These are phyloP conservation scores for Aspidiotus destructor DNA, from an alignment of 2,888 invertebrate genomes.

Conservation along the genomic window DNA sequence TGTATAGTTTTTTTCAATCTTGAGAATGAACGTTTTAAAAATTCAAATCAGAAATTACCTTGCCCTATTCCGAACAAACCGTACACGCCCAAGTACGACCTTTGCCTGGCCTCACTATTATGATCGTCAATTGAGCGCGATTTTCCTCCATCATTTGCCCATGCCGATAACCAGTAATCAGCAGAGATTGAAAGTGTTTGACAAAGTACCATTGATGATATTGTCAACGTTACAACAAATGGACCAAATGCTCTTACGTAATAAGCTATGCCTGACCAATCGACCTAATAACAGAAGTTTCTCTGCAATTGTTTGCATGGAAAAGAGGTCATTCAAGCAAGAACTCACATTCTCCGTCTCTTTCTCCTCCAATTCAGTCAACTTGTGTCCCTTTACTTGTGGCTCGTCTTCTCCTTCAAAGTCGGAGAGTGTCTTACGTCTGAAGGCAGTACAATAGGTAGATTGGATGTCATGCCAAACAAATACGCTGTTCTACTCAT, in stretches of 20 bases:
- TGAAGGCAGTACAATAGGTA: too few species aligned
- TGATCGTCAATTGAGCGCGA: too few species aligned
- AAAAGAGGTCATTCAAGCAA: neutral
- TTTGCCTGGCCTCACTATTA: too few species aligned
- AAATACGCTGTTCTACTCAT: too few species aligned
- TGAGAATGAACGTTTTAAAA: too few species aligned
- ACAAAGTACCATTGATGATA: slow-evolving; percentile 68
- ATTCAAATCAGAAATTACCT: slow-evolving; percentile 45
- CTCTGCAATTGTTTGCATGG: too few species aligned
- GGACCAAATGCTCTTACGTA: slow-evolving; percentile 79
- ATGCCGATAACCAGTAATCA: slow-evolving; percentile 72
- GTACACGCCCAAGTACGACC: slow-evolving; percentile 69
- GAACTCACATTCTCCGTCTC: slow-evolving; percentile 74
- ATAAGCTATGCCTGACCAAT: slow-evolving; percentile 76
- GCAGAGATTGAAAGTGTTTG: slow-evolving; percentile 79
- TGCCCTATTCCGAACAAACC: slow-evolving; percentile 79
- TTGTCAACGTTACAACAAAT: slow-evolving; percentile 58
- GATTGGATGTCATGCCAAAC: too few species aligned
- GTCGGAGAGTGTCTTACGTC: too few species aligned
- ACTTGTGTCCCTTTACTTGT: slow-evolving; percentile 58
- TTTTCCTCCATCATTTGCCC: slow-evolving; percentile 58
- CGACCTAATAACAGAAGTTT: slow-evolving; percentile 51
- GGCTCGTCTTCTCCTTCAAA: too few species aligned
- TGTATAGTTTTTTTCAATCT: too few species aligned
- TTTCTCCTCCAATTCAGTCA: slow-evolving; percentile 82